A percentile compares a stretch with the other conserved stretches of the same genome.
These are phyloP conservation scores for Ceratina australensis DNA, from an alignment of 1,140 invertebrate species.

Conservation along the genomic window DNA sequence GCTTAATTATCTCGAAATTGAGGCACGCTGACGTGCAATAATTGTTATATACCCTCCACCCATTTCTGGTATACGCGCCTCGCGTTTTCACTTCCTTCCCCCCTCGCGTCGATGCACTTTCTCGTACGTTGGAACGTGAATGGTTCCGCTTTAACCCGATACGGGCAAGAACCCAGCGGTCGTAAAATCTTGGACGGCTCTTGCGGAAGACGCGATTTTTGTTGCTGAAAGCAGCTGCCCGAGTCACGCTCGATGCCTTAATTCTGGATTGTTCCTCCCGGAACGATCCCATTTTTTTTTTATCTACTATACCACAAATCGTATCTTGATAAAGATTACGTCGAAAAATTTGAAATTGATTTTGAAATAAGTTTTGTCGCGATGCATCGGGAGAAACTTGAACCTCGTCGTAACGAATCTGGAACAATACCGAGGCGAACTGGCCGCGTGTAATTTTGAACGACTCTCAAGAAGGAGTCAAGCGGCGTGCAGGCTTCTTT, in stretches of 20 bases:
- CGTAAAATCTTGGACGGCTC: constrained; percentile 44
- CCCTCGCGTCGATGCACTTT: constrained; percentile 24
- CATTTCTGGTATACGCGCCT: background rate
- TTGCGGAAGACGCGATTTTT: constrained; percentile 36
- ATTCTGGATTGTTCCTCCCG: constrained; percentile 12
- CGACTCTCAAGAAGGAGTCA: no score
- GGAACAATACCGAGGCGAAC: no score
- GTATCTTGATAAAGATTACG: background rate
- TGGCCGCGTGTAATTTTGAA: no score
- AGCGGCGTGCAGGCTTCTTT: no score
- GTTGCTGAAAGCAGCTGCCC: constrained; percentile 36
- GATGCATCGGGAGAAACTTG: no score
- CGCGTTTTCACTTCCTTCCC: constrained; percentile 21
- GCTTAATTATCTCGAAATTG: constrained; percentile 74
- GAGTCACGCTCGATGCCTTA: constrained; percentile 30
- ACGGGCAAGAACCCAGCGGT: constrained; percentile 40
- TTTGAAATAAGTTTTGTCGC: background rate
- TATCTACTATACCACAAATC: no score
- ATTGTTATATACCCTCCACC: constrained; percentile 63
- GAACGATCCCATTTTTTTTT: constrained; percentile 17
- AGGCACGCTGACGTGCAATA: constrained; percentile 75
- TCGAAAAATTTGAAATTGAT: constrained; percentile 24
- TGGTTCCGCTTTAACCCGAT: constrained; percentile 60
- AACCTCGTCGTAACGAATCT: background rate
- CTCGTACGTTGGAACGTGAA: constrained; percentile 45